Evolutionary conservation across 2,797 vertebrate species (phyloP), one percentile per base, ranked within the genome.

Genomic region (Aldrovandia affinis): DNA sequence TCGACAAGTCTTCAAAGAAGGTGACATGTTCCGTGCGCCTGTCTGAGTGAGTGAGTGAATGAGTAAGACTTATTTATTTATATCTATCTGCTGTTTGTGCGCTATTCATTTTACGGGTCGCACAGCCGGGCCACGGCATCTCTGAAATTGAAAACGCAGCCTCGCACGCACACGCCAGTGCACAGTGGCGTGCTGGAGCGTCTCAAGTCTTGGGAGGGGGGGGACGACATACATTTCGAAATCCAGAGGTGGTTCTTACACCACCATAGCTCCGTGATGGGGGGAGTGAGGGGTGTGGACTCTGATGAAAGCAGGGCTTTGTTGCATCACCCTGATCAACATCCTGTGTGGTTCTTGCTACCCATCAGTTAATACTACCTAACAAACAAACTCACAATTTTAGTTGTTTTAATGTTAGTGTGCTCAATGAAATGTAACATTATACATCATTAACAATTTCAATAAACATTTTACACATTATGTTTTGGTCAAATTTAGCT

Each of bases 71-170:
- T 79, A 30, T 79, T 30, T 55, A 52, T 80, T 80, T 30, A 36
- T 70, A 15, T 70, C n/a, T n/a, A 15, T 80, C 52, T 33, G 52
- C 78, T 12, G n/a, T 79, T 79, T 52, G 78, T 4, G 50, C n/a
- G 14, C 50, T 52, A 33, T 79, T 79, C 47, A 55, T 52, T 80
- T 80, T 80, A 75, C 39, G 70, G 70, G 70, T 75, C 22, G 22
- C 18, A 6, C n/a, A 28, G 47, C 12, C 30, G 30, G n/a, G 5
- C 12, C 1, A 20, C n/a, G 28, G 22, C 52, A 12, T 80, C 52
- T 55, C 78, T 20, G 78, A 55, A n/a, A 80, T 36, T 55, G 78
- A 80, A 55, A 80, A 55, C 30, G n/a, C 47, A 55, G 78, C 50
- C 50, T 52, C n/a, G 77, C 42, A n/a, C 2, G 1, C 33, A 36